phyloP scores from a whole-genome alignment of 2,888 invertebrate species.

The Pachydiplax longipennis region DNA sequence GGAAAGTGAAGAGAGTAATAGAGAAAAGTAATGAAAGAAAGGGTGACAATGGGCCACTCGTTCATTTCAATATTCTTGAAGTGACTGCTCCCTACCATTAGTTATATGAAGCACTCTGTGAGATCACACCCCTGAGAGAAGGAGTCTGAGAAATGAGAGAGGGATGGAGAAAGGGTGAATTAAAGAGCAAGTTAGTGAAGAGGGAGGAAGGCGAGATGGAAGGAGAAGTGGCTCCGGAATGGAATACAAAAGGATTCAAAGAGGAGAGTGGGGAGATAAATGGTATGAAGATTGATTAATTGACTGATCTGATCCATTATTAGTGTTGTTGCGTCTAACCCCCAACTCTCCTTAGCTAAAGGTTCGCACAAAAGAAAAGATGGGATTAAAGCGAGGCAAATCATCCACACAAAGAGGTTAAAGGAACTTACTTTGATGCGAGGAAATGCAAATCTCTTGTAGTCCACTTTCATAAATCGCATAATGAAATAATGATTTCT shows the following conservation, averaged over 20 bases:
- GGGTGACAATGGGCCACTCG: not conserved
- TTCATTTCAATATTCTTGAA: not conserved
- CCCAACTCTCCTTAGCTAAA: not conserved
- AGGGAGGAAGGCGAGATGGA: not conserved
- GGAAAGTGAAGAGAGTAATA: not conserved
- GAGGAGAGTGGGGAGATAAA: not conserved
- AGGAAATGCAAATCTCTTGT: too few relatives aligned
- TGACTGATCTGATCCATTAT: not conserved
- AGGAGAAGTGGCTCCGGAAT: not conserved
- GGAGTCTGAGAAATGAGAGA: not conserved
- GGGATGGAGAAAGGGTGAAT: not conserved
- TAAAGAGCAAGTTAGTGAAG: too few relatives aligned
- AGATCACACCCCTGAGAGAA: not conserved
- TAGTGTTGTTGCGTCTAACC: not conserved
- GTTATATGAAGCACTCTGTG: not conserved
- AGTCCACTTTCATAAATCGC: too few relatives aligned
- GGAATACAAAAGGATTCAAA: not conserved
- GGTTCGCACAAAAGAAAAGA: not conserved
- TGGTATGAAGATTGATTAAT: not conserved
- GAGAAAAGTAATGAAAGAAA: not conserved
- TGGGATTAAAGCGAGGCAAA: not conserved
- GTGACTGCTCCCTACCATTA: not conserved
- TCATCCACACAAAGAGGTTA: too few relatives aligned
- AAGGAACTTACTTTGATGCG: too few relatives aligned
- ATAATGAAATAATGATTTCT: too few relatives aligned